Conservation (phyloP, 2,888 invertebrate genomes). For the Leptothorax acervorum region DNA sequence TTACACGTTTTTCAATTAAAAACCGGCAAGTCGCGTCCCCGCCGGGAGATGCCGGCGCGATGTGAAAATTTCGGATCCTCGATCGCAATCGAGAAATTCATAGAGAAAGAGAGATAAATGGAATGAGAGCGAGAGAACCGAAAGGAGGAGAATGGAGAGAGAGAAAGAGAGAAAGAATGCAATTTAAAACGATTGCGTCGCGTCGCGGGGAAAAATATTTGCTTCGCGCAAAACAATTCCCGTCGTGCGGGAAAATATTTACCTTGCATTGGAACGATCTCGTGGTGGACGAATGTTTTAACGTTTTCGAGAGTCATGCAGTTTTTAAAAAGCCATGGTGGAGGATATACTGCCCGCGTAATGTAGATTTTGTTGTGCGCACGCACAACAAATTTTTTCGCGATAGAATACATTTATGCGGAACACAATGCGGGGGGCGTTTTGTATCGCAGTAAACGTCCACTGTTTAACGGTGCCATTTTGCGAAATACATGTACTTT, state of each 20-base stretch:
- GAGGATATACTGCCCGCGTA: constrained; percentile 3
- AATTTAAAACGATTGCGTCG: constrained; percentile 51
- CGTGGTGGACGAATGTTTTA: constrained; percentile 29
- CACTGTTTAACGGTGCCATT: background rate
- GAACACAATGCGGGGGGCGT: background rate
- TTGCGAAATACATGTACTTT: background rate
- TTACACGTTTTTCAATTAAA: constrained; percentile 77
- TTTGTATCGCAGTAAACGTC: background rate
- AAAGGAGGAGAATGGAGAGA: background rate
- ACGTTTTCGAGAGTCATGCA: background rate
- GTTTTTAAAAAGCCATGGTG: background rate
- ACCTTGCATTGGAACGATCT: constrained; percentile 51
- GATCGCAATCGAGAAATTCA: constrained; percentile 13
- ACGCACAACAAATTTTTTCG: background rate
- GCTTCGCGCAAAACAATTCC: constrained; percentile 45
- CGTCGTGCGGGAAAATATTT: constrained; percentile 43
- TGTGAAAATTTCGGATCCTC: constrained; percentile 1
- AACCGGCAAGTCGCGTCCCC: constrained; percentile 57
- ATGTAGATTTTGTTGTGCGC: constrained; percentile 15
- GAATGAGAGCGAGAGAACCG: background rate
- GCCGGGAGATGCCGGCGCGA: constrained; percentile 63
- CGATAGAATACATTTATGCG: background rate
- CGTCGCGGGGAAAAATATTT: constrained; percentile 47
- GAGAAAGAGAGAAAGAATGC: background rate
- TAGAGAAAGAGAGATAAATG: constrained; percentile 4